Conservation (phyloP, 2,888 invertebrate species). For the Callinectes sapidus region DNA sequence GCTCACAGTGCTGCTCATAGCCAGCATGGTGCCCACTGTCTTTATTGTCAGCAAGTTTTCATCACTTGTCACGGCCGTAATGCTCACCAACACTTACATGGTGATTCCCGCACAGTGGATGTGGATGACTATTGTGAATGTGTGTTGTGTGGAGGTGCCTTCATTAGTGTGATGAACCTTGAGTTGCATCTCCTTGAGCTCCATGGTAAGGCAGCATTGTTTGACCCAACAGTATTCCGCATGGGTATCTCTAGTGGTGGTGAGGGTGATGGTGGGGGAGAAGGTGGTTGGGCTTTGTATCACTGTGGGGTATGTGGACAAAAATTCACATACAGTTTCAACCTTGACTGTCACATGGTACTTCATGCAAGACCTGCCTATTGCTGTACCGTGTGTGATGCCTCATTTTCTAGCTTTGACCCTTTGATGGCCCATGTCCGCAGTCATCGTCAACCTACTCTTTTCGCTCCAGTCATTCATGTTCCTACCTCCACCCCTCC, state of each 20-base stretch:
- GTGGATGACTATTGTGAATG: constrained; percentile 65
- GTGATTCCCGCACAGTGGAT: constrained; percentile 48
- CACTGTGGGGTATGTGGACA: constrained; percentile 50
- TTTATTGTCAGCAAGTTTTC: constrained; percentile 58
- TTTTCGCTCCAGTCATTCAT: not conserved
- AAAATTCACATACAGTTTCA: constrained; percentile 49
- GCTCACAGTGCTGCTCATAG: constrained; percentile 57
- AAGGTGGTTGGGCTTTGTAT: constrained; percentile 43
- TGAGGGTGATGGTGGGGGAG: constrained; percentile 44
- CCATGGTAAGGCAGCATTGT: constrained; percentile 42
- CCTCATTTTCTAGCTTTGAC: constrained; percentile 48
- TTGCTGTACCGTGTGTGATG: constrained; percentile 50
- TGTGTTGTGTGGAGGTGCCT: constrained; percentile 60
- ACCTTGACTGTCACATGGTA: constrained; percentile 60
- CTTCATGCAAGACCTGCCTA: constrained; percentile 47
- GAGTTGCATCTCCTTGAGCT: constrained; percentile 61
- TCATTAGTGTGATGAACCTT: constrained; percentile 59
- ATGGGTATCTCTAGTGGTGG: constrained; percentile 34
- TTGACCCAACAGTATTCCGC: constrained; percentile 18
- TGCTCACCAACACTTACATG: constrained; percentile 49
- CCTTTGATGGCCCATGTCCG: constrained; percentile 46
- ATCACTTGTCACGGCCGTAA: constrained; percentile 51
- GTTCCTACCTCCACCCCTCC: not conserved
- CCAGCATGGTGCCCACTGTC: constrained; percentile 38
- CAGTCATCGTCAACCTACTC: constrained; percentile 26